A percentile compares a stretch with the other conserved stretches of the same genome.
These are phyloP conservation scores for Umimayanthus kanabou DNA, from an alignment of 92 coral and sea anemone species.

Conservation along the genomic window DNA sequence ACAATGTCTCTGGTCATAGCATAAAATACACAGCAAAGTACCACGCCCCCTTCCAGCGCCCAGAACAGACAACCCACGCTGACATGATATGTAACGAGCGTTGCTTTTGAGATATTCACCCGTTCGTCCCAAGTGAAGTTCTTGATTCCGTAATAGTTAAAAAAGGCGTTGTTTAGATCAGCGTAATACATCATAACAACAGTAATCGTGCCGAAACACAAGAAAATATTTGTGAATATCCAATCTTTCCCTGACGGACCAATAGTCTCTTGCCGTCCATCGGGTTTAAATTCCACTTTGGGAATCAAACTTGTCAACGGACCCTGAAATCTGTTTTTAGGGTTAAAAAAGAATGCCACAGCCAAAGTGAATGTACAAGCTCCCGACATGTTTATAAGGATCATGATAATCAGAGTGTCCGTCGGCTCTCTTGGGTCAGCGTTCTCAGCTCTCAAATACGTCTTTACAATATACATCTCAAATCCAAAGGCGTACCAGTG, in stretches of 20 bases:
- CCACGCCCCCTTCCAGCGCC: constrained; percentile 56
- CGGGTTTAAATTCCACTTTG: constrained; percentile 53
- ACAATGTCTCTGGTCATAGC: constrained; percentile 55
- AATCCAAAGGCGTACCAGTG: constrained; percentile 59
- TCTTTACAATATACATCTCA: constrained; percentile 44
- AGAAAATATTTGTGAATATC: constrained; percentile 50
- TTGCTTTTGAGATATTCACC: constrained; percentile 29
- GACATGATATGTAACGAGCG: constrained; percentile 32
- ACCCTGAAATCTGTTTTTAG: constrained; percentile 45
- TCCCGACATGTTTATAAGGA: constrained; percentile 49
- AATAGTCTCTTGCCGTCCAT: constrained; percentile 55
- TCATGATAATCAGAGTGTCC: constrained; percentile 56
- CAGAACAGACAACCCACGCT: constrained; percentile 46
- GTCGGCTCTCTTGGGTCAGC: constrained; percentile 45
- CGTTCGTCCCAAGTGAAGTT: constrained; percentile 45
- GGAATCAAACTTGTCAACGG: constrained; percentile 58
- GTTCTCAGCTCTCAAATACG: constrained; percentile 35
- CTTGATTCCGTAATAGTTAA: constrained; percentile 58
- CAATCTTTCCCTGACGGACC: constrained; percentile 49
- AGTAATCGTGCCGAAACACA: constrained; percentile 52
- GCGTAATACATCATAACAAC: constrained; percentile 40
- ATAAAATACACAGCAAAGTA: constrained; percentile 60
- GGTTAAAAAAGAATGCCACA: constrained; percentile 55
- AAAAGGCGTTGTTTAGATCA: constrained; percentile 41
- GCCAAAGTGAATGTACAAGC: constrained; percentile 56